Percentiles rank a stretch among this genome's conserved stretches.
Conservation (phyloP, 2,888 invertebrate species). For the Mesorhabditis spiculigera region DNA sequence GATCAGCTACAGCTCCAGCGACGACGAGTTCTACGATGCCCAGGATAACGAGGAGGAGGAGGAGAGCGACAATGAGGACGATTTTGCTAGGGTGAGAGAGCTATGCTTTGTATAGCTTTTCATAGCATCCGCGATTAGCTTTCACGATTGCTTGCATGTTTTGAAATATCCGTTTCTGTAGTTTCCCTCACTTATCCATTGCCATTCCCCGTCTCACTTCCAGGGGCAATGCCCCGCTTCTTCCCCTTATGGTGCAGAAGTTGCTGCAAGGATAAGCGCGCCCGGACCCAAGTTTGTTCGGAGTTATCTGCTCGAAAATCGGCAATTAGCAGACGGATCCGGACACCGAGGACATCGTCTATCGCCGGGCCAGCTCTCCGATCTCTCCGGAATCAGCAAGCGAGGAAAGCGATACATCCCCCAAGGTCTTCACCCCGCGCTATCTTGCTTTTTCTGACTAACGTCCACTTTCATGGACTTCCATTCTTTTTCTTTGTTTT, state of each 20-base stretch:
- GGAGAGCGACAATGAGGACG: slow-evolving; percentile 22
- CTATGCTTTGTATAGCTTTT: too few relatives aligned
- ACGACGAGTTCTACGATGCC: slow-evolving; percentile 62
- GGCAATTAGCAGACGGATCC: too few relatives aligned
- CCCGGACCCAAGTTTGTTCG: neutral
- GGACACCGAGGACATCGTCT: too few relatives aligned
- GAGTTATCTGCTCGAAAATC: neutral
- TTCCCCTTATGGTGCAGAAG: neutral
- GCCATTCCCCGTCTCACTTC: neutral
- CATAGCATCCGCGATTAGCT: too few relatives aligned
- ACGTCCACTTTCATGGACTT: too few relatives aligned
- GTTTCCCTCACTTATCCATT: neutral
- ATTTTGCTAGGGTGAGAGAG: too few relatives aligned
- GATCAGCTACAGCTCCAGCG: slow-evolving; percentile 66
- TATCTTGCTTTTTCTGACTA: too few relatives aligned
- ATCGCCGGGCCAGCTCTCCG: too few relatives aligned
- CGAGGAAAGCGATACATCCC: too few relatives aligned
- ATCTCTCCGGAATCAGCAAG: too few relatives aligned
- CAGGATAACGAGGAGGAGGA: slow-evolving; percentile 19
- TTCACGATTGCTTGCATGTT: too few relatives aligned
- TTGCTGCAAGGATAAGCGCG: neutral
- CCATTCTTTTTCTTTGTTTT: neutral
- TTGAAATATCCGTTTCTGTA: neutral
- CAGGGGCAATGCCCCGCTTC: slow-evolving; percentile 1
- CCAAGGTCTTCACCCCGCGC: too few relatives aligned